A percentile compares a stretch with the other conserved stretches of the same genome.
Evolutionary conservation across 2,113 vertebrate genomes (phyloP).

Genomic region (Elachura formosa): DNA sequence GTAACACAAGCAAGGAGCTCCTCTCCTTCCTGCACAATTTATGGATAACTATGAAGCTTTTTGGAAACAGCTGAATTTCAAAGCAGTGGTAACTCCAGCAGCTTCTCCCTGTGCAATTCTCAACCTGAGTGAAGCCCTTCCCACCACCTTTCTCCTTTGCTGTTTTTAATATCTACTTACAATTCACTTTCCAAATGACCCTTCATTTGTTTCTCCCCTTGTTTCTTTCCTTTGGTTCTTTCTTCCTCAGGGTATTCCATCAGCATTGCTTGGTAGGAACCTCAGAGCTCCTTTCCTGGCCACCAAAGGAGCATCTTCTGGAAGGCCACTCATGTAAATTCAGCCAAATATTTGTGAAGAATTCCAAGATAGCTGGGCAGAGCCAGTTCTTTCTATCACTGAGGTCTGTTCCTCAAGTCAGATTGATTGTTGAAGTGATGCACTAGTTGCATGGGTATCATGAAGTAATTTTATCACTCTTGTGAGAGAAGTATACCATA

Average conservation of each 20-base stretch:
- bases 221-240: not conserved
- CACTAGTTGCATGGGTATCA: not conserved
- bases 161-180: not conserved
- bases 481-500: not conserved
- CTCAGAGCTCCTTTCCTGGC: not conserved
- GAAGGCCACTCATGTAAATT: fast-evolving
- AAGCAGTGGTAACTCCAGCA: no score
- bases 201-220: not conserved
- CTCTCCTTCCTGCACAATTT: not conserved
- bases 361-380: not conserved
- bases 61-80: fast-evolving
- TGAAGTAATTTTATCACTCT: not conserved
- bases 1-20: not conserved
- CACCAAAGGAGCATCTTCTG: not conserved
- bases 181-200: not conserved
- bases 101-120: not conserved
- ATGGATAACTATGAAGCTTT: not conserved
- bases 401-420: not conserved
- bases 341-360: not conserved
- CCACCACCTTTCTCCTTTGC: not conserved
- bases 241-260: fast-evolving
- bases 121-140: not conserved
- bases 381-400: not conserved
- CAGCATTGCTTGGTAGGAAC: fast-evolving
- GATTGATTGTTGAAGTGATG: not conserved